phyloP scores from a whole-genome alignment of 2,797 vertebrate species.

The Sebastes vulpes region DNA sequence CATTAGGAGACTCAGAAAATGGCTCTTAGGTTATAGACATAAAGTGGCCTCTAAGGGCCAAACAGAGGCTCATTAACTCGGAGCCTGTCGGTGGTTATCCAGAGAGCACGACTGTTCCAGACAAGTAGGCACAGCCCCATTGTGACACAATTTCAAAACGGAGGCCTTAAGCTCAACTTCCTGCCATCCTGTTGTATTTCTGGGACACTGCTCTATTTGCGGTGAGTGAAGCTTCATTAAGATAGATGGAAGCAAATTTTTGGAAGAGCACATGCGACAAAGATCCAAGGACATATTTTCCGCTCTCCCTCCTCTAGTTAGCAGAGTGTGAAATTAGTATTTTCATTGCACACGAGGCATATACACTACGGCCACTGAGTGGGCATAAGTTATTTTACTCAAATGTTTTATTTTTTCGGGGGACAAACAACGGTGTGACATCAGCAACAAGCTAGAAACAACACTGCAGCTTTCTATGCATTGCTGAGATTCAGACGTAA shows the following conservation, averaged over 20 bases:
- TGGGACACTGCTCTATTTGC: constrained; percentile 62
- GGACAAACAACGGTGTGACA: not conserved
- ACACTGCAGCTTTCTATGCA: not conserved
- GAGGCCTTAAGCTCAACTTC: constrained; percentile 63
- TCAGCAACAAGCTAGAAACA: constrained; percentile 16
- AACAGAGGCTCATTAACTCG: constrained; percentile 76
- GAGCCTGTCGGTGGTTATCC: constrained; percentile 63
- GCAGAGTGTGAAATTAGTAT: constrained; percentile 52
- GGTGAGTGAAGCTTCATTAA: constrained; percentile 53
- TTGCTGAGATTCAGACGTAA: not conserved
- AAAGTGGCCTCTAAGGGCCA: constrained; percentile 70
- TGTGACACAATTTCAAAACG: constrained; percentile 73
- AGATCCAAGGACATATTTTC: constrained; percentile 53
- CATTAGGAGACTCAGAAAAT: constrained; percentile 63
- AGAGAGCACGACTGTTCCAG: constrained; percentile 60
- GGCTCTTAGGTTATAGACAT: constrained; percentile 57
- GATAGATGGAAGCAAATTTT: constrained; percentile 55
- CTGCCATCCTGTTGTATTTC: constrained; percentile 53
- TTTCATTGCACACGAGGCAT: constrained; percentile 10
- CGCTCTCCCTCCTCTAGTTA: constrained; percentile 8
- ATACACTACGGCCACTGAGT: not conserved
- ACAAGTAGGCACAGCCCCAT: constrained; percentile 55
- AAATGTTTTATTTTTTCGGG: not conserved
- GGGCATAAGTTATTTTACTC: constrained; percentile 1
- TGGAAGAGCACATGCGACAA: constrained; percentile 23